Conservation (phyloP, 2,113 vertebrate genomes). For the Ammospiza caudacuta region DNA sequence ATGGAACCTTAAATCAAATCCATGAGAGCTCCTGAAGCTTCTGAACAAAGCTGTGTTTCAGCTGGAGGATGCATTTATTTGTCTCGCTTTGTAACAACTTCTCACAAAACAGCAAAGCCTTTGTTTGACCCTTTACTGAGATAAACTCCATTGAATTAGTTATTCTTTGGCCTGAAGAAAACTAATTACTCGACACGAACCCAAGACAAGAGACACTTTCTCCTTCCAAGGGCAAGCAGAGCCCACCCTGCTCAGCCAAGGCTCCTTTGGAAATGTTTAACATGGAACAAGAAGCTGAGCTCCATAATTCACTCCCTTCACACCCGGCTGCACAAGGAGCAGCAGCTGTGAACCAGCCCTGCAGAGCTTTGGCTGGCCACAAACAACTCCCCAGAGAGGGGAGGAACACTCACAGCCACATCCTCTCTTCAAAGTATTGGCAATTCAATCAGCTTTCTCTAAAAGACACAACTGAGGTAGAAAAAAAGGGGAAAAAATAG, state of each 20-base stretch:
- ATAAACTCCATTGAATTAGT: background rate
- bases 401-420: background rate
- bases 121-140: background rate
- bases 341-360: background rate
- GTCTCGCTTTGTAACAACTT: background rate
- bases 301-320: background rate
- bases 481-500: fast-evolving
- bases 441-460: background rate
- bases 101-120: background rate
- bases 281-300: background rate
- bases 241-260: background rate
- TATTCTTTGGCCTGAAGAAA: background rate
- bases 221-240: background rate
- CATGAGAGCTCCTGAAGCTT: background rate
- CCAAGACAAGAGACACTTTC: background rate
- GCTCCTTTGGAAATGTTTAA: background rate
- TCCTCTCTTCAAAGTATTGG: background rate
- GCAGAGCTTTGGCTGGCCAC: background rate
- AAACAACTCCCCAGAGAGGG: background rate
- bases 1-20: background rate
- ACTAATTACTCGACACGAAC: background rate
- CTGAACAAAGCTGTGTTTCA: background rate
- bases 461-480: background rate
- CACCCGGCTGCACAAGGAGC: background rate
- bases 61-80: background rate